Evolutionary conservation across 2,797 vertebrate species (phyloP).

Genomic region (Geotrypetes seraphini): DNA sequence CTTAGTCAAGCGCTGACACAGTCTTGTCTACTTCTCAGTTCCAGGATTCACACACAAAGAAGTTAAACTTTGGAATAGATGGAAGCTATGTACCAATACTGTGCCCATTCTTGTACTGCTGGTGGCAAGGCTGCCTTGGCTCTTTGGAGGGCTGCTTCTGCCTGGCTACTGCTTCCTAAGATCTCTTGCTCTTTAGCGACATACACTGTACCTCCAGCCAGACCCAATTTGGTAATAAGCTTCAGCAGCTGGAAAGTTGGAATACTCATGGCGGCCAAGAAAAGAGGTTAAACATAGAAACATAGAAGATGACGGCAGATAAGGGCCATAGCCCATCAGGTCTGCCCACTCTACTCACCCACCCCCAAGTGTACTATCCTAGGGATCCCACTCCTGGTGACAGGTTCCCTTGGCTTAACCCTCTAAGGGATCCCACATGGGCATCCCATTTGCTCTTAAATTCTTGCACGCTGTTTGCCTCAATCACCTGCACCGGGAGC

Average conservation of each 20-base stretch:
- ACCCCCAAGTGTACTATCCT: too few relatives aligned
- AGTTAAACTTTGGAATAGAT: conserved; percentile 64
- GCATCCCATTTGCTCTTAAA: too few relatives aligned
- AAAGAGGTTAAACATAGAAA: too few relatives aligned
- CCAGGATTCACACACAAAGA: conserved; percentile 70
- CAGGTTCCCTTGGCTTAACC: too few relatives aligned
- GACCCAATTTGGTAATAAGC: conserved; percentile 69
- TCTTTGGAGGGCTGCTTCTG: conserved; percentile 64
- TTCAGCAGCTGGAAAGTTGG: conserved; percentile 2
- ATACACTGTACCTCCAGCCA: conserved; percentile 81
- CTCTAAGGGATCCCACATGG: too few relatives aligned
- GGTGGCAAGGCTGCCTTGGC: conserved; percentile 67
- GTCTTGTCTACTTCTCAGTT: conserved; percentile 77
- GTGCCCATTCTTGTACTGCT: conserved; percentile 72
- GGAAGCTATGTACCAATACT: conserved; percentile 81
- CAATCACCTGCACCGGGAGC: too few relatives aligned
- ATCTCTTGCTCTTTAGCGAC: conserved; percentile 75
- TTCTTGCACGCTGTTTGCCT: too few relatives aligned
- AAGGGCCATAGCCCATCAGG: too few relatives aligned
- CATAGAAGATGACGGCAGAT: too few relatives aligned
- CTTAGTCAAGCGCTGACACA: conserved; percentile 70
- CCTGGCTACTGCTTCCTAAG: conserved; percentile 63
- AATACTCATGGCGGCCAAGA: neutral
- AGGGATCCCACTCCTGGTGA: too few relatives aligned
- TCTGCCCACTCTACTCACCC: too few relatives aligned